phyloP scores from a whole-genome alignment of 2,113 vertebrate species.

The Nycticorax nycticorax region DNA sequence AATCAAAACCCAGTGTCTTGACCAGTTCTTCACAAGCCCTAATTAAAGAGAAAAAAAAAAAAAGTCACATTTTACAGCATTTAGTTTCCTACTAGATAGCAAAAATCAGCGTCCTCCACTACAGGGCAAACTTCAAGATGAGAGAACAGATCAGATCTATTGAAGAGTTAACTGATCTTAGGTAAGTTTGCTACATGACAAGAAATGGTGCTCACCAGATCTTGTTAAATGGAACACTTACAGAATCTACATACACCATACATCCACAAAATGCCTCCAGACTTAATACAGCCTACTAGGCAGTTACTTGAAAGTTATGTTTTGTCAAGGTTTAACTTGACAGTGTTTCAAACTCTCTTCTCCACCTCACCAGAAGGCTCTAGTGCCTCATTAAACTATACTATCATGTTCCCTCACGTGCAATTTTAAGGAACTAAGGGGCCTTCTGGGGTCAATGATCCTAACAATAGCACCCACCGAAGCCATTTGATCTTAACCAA shows the following conservation, averaged over 20 bases:
- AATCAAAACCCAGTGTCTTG: conserved; percentile 92
- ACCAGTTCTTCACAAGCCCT: conserved; percentile 97
- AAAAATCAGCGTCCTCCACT: neutral
- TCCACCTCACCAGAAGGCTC: neutral
- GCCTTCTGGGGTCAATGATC: neutral
- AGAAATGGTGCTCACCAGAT: neutral
- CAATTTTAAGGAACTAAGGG: neutral
- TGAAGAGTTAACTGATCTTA: neutral
- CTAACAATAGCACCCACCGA: neutral
- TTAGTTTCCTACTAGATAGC: neutral
- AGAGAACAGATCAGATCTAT: neutral
- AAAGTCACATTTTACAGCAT: neutral
- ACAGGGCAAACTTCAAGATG: neutral
- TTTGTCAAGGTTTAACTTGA: neutral
- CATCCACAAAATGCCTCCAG: neutral
- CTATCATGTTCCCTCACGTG: neutral
- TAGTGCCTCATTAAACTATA: neutral
- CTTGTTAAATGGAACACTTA: neutral
- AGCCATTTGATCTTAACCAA: neutral
- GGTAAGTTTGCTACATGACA: neutral
- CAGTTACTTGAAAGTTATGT: neutral
- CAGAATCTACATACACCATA: neutral
- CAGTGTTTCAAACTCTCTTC: neutral
- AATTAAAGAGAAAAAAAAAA: neutral
- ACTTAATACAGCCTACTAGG: neutral